A percentile compares a stretch with the other conserved stretches of the same genome.
Conservation (phyloP, 2,888 invertebrate species). For the Acanthococcus lagerstroemiae region DNA sequence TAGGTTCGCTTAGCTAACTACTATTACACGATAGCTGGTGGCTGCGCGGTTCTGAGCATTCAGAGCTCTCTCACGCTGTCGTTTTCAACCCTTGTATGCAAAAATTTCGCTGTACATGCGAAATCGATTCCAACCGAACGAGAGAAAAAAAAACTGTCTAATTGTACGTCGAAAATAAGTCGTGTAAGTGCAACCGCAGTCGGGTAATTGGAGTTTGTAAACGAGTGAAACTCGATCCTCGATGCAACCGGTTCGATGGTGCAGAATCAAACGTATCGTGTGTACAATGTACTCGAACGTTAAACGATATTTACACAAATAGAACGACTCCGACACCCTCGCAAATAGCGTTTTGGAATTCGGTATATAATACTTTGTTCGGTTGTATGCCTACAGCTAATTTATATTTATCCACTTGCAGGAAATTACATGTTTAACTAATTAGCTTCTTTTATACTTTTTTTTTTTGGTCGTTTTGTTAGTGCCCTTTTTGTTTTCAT, state of each 20-base stretch:
- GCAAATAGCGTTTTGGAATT: neutral
- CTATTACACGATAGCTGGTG: too few relatives aligned
- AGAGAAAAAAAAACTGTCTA: too few relatives aligned
- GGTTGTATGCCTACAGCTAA: neutral
- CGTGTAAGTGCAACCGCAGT: too few relatives aligned
- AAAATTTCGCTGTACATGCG: too few relatives aligned
- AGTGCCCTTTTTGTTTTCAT: neutral
- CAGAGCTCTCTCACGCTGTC: too few relatives aligned
- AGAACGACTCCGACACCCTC: neutral
- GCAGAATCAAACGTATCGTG: neutral
- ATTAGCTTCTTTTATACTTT: constrained; percentile 14
- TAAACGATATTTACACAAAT: neutral
- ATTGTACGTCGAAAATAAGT: too few relatives aligned
- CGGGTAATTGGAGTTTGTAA: too few relatives aligned
- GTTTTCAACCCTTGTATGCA: too few relatives aligned
- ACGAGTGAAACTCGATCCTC: neutral
- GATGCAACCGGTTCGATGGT: neutral
- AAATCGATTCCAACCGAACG: too few relatives aligned
- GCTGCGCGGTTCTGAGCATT: too few relatives aligned
- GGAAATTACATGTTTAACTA: constrained; percentile 24
- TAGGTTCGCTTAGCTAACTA: too few relatives aligned
- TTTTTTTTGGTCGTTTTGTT: neutral
- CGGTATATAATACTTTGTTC: neutral
- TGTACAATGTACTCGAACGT: too few relatives aligned
- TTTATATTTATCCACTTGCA: constrained; percentile 9